Evolutionary conservation across 1,140 invertebrate species (phyloP).

Genomic region (Brachionus manjavacas): DNA sequence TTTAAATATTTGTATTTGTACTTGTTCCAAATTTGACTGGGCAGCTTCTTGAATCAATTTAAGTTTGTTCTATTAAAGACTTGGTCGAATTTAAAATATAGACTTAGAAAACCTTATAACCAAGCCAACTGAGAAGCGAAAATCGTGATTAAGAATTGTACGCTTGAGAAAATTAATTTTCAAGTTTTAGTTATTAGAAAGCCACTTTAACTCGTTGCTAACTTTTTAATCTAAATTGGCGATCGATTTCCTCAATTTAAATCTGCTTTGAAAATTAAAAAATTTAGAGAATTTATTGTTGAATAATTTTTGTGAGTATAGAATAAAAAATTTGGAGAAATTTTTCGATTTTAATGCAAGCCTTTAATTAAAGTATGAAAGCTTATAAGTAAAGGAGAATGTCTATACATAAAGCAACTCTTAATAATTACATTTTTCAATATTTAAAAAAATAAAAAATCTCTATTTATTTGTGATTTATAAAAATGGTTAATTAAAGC

Average conservation of each 20-base stretch:
- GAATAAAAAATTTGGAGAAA: background rate
- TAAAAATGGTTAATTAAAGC: background rate
- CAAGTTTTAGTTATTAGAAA: background rate
- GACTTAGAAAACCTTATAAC: background rate
- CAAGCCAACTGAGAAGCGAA: background rate
- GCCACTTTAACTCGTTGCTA: background rate
- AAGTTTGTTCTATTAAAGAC: background rate
- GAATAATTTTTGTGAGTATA: background rate
- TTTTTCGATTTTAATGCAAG: background rate
- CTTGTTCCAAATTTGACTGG: background rate
- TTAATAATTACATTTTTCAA: background rate
- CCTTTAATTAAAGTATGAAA: background rate
- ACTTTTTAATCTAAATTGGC: background rate
- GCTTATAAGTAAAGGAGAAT: background rate
- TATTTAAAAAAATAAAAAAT: background rate
- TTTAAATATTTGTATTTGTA: constrained; percentile 20
- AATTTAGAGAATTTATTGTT: background rate
- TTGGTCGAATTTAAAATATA: background rate
- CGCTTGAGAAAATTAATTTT: background rate
- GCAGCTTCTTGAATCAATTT: background rate
- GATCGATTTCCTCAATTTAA: background rate
- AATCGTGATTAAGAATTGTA: background rate
- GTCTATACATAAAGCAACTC: background rate
- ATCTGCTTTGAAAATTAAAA: background rate
- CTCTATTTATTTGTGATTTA: background rate